A percentile compares a stretch with the other conserved stretches of the same genome.
phyloP scores from a whole-genome alignment of 2,888 invertebrate species.

The Meloe dianella region DNA sequence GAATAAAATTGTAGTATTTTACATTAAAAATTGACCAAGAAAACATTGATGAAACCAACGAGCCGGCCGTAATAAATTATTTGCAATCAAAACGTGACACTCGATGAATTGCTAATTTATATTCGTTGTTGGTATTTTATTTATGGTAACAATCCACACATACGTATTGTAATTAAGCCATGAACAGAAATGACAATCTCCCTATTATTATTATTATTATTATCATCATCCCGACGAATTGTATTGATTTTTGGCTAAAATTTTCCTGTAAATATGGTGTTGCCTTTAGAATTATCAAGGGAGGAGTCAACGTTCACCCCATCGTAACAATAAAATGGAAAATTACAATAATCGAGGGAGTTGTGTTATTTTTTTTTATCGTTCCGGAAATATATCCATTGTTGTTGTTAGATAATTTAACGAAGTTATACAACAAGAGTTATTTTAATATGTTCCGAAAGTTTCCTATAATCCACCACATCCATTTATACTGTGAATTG shows the following conservation, averaged over 20 bases:
- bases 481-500: too few species aligned
- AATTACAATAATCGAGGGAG: not conserved
- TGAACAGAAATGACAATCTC: not conserved
- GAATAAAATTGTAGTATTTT: slow-evolving; percentile 13
- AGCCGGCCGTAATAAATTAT: not conserved
- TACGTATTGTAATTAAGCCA: not conserved
- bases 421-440: not conserved
- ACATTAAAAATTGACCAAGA: slow-evolving; percentile 10
- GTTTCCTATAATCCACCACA: too few species aligned
- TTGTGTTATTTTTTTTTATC: too few species aligned
- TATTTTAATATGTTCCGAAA: not conserved
- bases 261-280: not conserved
- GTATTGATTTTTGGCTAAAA: not conserved
- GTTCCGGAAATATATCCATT: not conserved
- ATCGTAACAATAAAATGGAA: not conserved
- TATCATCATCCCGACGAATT: not conserved
- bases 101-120: not conserved
- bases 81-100: not conserved
- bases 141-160: not conserved
- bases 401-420: not conserved
- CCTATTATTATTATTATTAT: not conserved
- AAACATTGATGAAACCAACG: not conserved
- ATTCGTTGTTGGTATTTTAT: not conserved
- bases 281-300: not conserved
- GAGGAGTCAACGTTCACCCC: not conserved